A percentile compares a stretch with the other conserved stretches of the same genome.
phyloP scores from a whole-genome alignment of 2,797 vertebrate genomes.

The Loris lydekkerianus region DNA sequence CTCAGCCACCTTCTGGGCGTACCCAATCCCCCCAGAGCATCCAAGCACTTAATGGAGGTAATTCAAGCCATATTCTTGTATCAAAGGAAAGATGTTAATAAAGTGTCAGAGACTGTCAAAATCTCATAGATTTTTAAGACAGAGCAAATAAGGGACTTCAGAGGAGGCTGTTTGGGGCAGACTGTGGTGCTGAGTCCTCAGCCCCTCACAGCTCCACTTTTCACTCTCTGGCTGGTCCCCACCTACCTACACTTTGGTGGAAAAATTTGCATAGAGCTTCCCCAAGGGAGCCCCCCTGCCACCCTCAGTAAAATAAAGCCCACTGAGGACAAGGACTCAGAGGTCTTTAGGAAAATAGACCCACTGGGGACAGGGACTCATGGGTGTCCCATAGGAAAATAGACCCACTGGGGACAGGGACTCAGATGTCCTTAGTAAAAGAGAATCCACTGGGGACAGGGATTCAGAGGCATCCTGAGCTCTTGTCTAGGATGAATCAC shows the following conservation, averaged over 20 bases:
- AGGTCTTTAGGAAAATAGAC: too few species aligned
- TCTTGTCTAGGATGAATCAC: neutral
- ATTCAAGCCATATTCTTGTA: conserved; percentile 73
- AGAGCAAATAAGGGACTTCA: conserved; percentile 60
- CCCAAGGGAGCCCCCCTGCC: neutral
- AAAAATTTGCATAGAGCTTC: neutral
- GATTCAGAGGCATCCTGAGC: fast-evolving
- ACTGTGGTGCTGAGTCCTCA: neutral
- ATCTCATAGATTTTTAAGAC: conserved; percentile 60
- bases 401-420: neutral
- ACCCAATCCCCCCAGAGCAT: neutral
- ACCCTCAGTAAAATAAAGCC: neutral
- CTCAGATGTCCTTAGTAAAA: fast-evolving
- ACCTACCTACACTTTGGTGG: neutral
- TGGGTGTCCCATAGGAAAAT: neutral
- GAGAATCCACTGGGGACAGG: fast-evolving
- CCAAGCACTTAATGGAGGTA: conserved; percentile 48
- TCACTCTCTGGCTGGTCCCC: neutral
- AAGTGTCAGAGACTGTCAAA: conserved; percentile 4
- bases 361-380: too few species aligned
- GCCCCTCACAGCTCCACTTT: neutral
- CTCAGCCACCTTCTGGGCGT: neutral
- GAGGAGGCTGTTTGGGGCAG: neutral
- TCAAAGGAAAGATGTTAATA: conserved; percentile 64
- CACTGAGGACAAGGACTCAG: fast-evolving